Conservation (phyloP, 2,888 invertebrate species). For the Cosmia trapezina region DNA sequence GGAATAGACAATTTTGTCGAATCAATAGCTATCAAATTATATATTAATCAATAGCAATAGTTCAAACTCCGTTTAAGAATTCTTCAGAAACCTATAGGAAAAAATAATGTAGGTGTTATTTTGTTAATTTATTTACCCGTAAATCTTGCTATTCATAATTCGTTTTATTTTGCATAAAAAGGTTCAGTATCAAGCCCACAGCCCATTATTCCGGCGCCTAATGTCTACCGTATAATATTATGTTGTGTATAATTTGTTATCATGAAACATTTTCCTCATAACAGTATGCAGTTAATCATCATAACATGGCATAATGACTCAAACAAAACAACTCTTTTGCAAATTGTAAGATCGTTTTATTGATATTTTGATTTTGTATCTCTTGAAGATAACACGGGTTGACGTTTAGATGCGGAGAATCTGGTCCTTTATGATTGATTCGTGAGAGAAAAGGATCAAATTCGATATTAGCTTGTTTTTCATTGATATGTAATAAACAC, state of each 20-base stretch:
- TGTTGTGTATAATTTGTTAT: slow-evolving; percentile 50
- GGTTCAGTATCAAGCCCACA: slow-evolving; percentile 12
- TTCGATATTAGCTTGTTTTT: neutral
- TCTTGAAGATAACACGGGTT: slow-evolving; percentile 3
- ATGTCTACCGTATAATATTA: slow-evolving; percentile 49
- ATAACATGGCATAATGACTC: slow-evolving; percentile 40
- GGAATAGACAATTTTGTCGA: too few species aligned
- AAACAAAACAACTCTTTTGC: slow-evolving; percentile 45
- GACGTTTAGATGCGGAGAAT: neutral
- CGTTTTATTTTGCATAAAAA: slow-evolving; percentile 39
- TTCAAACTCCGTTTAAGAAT: too few species aligned
- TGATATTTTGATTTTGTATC: slow-evolving; percentile 35
- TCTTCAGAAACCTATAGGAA: too few species aligned
- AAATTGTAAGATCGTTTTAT: slow-evolving; percentile 31
- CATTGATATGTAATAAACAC: too few species aligned
- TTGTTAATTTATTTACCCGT: slow-evolving; percentile 4
- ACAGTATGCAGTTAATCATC: slow-evolving; percentile 44
- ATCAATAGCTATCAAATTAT: too few species aligned
- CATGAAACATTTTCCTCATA: slow-evolving; percentile 53
- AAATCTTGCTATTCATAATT: neutral
- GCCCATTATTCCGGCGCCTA: slow-evolving; percentile 43
- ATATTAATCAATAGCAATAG: too few species aligned
- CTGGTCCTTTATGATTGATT: slow-evolving; percentile 4
- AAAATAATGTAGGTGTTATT: too few species aligned
- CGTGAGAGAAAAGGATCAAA: neutral